Evolutionary conservation across 1,140 invertebrate genomes (phyloP).

Genomic region (Formica exsecta): DNA sequence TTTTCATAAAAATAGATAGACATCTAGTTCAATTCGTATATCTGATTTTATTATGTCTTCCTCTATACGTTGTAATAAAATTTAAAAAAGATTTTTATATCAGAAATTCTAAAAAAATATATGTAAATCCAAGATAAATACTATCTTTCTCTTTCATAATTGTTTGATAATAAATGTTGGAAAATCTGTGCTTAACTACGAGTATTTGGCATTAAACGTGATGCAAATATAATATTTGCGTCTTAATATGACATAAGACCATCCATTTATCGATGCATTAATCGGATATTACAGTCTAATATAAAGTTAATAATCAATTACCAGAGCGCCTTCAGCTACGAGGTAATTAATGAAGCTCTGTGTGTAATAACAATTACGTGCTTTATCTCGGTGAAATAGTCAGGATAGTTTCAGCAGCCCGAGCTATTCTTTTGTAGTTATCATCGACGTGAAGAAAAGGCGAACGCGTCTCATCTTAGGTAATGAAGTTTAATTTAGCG

Average conservation of each 20-base stretch:
- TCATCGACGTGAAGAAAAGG: constrained; percentile 1
- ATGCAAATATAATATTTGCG: not conserved
- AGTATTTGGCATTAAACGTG: not conserved
- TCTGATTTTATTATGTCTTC: not conserved
- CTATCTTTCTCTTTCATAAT: not conserved
- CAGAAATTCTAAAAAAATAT: not conserved
- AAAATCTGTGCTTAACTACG: not conserved
- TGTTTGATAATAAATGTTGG: not conserved
- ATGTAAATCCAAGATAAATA: not conserved
- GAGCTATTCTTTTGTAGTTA: constrained; percentile 3
- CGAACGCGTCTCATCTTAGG: not conserved
- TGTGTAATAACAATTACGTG: constrained; percentile 19
- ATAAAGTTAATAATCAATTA: constrained; percentile 38
- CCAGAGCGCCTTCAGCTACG: not conserved
- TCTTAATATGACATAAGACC: constrained; percentile 5
- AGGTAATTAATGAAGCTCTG: constrained; percentile 27
- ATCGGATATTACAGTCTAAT: constrained; percentile 34
- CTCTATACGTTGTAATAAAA: not conserved
- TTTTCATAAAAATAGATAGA: not conserved
- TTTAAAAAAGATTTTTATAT: not conserved
- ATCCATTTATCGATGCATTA: constrained; percentile 24
- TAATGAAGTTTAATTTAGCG: constrained; percentile 10
- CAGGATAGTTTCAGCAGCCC: not conserved
- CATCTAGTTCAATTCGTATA: not conserved
- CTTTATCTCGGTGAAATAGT: not conserved